Conservation (phyloP, 2,888 invertebrate genomes). For the Lepidocyrtinus sp. region DNA sequence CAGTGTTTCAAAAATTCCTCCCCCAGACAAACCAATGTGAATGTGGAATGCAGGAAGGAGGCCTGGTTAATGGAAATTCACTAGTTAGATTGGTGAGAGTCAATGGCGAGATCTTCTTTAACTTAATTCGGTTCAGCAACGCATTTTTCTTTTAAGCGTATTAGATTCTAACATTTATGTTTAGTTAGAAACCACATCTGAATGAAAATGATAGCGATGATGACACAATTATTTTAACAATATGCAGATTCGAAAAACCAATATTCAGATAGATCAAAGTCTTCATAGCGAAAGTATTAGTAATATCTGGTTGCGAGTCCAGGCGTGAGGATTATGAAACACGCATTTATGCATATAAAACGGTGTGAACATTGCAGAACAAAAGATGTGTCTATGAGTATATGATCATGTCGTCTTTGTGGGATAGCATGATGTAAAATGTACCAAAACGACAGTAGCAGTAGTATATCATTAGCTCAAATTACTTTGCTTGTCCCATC, state of each 20-base stretch:
- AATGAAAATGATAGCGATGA: conserved; percentile 14
- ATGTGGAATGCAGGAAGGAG: neutral
- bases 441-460: neutral
- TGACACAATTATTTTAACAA: conserved; percentile 18
- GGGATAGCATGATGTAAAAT: neutral
- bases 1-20: too few relatives aligned
- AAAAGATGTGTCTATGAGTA: conserved; percentile 5
- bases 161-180: too few relatives aligned
- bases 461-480: conserved; percentile 14
- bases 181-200: neutral
- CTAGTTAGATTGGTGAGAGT: neutral
- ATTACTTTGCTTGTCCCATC: conserved; percentile 18
- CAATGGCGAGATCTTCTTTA: too few relatives aligned
- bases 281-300: too few relatives aligned
- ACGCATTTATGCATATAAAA: too few relatives aligned
- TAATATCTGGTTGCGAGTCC: too few relatives aligned
- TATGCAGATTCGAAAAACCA: too few relatives aligned
- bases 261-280: too few relatives aligned
- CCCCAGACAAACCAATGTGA: too few relatives aligned
- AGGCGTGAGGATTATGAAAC: too few relatives aligned
- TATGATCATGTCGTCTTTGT: neutral
- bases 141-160: too few relatives aligned
- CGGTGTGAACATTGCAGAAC: conserved; percentile 1
- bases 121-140: too few relatives aligned
- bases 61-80: neutral